Conservation (phyloP, 2,888 invertebrate genomes). For the Drosophila prostipennis region DNA sequence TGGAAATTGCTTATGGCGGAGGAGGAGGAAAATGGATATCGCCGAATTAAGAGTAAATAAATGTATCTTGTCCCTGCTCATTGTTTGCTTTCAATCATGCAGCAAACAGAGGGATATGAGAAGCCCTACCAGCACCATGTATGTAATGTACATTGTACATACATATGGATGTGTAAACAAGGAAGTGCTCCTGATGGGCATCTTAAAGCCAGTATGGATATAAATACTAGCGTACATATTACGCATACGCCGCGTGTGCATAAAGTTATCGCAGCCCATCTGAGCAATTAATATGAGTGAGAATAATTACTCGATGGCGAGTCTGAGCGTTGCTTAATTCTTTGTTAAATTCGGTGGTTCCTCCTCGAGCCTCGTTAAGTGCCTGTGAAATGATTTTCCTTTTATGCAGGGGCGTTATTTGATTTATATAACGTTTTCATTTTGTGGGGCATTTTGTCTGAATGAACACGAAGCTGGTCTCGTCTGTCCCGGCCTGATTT, state of each 20-base stretch:
- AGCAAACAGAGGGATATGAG: constrained; percentile 33
- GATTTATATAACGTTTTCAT: constrained; percentile 43
- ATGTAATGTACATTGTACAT: too few relatives aligned
- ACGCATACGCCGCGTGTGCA: constrained; percentile 22
- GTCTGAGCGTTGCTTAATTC: constrained; percentile 21
- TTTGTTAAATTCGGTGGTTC: constrained; percentile 21
- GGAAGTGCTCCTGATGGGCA: constrained; percentile 12
- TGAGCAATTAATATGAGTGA: constrained; percentile 34
- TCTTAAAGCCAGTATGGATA: constrained; percentile 13
- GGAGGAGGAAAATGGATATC: constrained; percentile 3
- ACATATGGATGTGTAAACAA: constrained; percentile 3
- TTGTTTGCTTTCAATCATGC: constrained; percentile 64
- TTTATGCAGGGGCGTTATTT: constrained; percentile 22
- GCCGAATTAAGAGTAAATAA: constrained; percentile 38
- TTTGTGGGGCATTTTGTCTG: constrained; percentile 34
- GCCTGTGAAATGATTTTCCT: constrained; percentile 51
- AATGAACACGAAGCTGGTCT: constrained; percentile 42
- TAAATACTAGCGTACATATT: constrained; percentile 14
- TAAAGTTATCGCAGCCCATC: constrained; percentile 7
- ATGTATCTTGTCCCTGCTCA: constrained; percentile 30
- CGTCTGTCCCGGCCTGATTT: constrained; percentile 35
- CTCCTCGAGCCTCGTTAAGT: constrained; percentile 52
- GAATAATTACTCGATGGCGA: constrained; percentile 30
- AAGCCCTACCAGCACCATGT: constrained; percentile 3
- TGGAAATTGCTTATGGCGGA: constrained; percentile 11